Percentiles rank a stretch among this genome's conserved stretches.
phyloP scores from a whole-genome alignment of 2,888 invertebrate genomes.

The Phortica magna region DNA sequence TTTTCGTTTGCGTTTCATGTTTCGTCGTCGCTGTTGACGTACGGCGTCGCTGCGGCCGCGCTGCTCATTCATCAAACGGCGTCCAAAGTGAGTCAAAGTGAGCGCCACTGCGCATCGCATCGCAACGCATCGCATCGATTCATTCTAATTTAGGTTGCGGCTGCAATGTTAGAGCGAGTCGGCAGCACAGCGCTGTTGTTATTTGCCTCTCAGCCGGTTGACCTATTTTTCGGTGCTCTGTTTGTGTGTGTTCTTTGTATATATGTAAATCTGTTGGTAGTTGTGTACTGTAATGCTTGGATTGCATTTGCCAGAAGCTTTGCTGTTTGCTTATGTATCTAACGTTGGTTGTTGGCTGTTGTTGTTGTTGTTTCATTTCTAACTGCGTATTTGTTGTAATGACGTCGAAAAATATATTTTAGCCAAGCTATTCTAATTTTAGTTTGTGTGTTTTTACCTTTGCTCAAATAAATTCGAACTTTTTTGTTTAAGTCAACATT shows the following conservation, averaged over 20 bases:
- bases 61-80: no score
- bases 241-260: slow-evolving; percentile 22
- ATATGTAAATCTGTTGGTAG: slow-evolving; percentile 36
- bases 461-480: no score
- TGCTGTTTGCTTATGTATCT: slow-evolving; percentile 12
- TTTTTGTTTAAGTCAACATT: no score
- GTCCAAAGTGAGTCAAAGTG: no score
- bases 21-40: not conserved
- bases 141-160: slow-evolving; percentile 38
- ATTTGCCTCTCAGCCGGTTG: slow-evolving; percentile 54
- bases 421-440: no score
- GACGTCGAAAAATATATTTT: slow-evolving; percentile 43
- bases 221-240: slow-evolving; percentile 62
- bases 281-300: slow-evolving; percentile 55
- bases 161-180: slow-evolving; percentile 50
- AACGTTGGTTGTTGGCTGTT: not conserved
- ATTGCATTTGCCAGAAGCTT: slow-evolving; percentile 54
- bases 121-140: slow-evolving; percentile 39
- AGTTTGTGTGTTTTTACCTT: no score
- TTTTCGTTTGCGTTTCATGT: not conserved
- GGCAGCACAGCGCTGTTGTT: slow-evolving; percentile 26
- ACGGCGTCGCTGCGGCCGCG: not conserved
- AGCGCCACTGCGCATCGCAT: not conserved
- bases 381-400: slow-evolving; percentile 70
- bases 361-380: slow-evolving; percentile 24